phyloP scores from a whole-genome alignment of 1,140 invertebrate species.

The Drosophila sechellia region DNA sequence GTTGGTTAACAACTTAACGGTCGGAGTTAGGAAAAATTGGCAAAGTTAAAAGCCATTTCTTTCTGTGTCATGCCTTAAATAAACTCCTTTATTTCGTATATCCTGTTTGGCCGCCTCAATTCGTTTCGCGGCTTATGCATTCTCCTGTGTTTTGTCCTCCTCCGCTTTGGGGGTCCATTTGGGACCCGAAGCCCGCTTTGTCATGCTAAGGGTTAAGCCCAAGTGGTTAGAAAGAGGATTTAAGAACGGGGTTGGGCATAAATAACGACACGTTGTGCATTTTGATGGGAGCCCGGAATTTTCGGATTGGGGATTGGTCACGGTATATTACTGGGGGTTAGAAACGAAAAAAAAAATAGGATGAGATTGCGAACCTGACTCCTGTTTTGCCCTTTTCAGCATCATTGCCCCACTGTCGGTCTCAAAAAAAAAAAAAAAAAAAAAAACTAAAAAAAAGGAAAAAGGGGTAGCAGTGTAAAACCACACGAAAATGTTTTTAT shows the following conservation, averaged over 20 bases:
- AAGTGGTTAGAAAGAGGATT: conserved; percentile 46
- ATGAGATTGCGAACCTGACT: conserved; percentile 28
- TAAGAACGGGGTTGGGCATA: conserved; percentile 42
- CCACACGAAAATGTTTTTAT: conserved; percentile 42
- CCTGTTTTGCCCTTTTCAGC: conserved; percentile 67
- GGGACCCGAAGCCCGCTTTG: conserved; percentile 32
- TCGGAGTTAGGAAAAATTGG: background rate
- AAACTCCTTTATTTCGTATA: conserved; percentile 5
- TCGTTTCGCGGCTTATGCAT: conserved; percentile 48
- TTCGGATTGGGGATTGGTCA: conserved; percentile 24
- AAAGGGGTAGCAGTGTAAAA: background rate
- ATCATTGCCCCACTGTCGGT: conserved; percentile 50
- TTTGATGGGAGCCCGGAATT: conserved; percentile 58
- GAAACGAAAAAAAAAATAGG: background rate
- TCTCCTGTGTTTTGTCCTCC: conserved; percentile 34
- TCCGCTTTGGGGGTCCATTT: conserved; percentile 26
- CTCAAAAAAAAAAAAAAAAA: too few relatives aligned
- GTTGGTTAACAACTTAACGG: too few relatives aligned
- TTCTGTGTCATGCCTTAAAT: background rate
- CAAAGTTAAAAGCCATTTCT: background rate
- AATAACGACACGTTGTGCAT: conserved; percentile 79
- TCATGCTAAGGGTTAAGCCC: conserved; percentile 46
- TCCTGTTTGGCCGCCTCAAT: conserved; percentile 28
- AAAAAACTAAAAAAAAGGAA: background rate
- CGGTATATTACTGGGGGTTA: conserved; percentile 13